Percentiles rank a stretch among this genome's conserved stretches.
phyloP scores from a whole-genome alignment of 2,888 invertebrate genomes.

The Thymelicus lineola region DNA sequence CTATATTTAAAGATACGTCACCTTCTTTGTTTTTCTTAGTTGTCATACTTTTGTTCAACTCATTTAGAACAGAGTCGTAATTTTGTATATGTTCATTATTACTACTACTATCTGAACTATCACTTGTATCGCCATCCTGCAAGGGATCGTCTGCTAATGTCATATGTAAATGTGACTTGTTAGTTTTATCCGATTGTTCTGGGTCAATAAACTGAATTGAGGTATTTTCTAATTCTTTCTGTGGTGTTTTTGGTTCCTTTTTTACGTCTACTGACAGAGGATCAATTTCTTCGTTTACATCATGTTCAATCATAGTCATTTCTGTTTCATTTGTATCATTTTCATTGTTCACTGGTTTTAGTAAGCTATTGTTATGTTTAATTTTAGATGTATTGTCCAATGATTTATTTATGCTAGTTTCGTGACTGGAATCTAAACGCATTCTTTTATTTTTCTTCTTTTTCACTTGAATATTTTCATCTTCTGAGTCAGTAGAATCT shows the following conservation, averaged over 20 bases:
- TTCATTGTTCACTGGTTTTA: constrained; percentile 54
- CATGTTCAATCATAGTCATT: constrained; percentile 60
- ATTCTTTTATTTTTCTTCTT: constrained; percentile 61
- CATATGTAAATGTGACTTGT: constrained; percentile 54
- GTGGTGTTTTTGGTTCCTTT: constrained; percentile 67
- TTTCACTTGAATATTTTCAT: constrained; percentile 49
- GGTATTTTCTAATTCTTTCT: constrained; percentile 55
- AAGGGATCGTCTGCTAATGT: constrained; percentile 66
- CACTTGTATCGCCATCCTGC: constrained; percentile 52
- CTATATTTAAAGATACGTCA: constrained; percentile 65
- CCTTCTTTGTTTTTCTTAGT: constrained; percentile 49
- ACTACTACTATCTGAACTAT: constrained; percentile 63
- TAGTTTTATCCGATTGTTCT: constrained; percentile 50
- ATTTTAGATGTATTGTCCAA: constrained; percentile 36
- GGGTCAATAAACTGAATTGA: constrained; percentile 60
- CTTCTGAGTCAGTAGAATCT: constrained; percentile 59
- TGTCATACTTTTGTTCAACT: constrained; percentile 59
- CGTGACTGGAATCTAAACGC: constrained; percentile 67
- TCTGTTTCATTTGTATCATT: constrained; percentile 64
- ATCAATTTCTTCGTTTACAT: constrained; percentile 53
- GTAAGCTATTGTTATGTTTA: constrained; percentile 53
- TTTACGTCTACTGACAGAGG: constrained; percentile 63
- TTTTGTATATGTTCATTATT: constrained; percentile 72
- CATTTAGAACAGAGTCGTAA: constrained; percentile 67
- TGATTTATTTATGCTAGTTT: constrained; percentile 46